A percentile compares a stretch with the other conserved stretches of the same genome.
Conservation (phyloP, 2,113 vertebrate genomes). For the Noturus placidus region DNA sequence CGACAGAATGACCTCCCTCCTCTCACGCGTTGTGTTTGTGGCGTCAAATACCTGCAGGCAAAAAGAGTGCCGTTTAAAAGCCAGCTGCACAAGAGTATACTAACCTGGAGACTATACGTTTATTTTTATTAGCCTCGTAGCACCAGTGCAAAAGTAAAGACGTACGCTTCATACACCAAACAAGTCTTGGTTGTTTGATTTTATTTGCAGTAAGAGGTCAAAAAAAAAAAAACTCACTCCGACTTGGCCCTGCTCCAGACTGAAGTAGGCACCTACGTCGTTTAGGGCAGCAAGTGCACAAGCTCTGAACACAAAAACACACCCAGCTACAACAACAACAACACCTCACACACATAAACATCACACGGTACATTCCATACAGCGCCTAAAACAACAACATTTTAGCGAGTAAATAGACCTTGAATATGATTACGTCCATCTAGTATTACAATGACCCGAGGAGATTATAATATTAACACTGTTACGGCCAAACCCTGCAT, state of each 20-base stretch:
- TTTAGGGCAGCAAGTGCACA: slow-evolving; percentile 81
- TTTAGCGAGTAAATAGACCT: background rate
- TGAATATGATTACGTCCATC: background rate
- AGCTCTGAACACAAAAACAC: slow-evolving; percentile 67
- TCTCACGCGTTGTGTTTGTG: slow-evolving; percentile 83
- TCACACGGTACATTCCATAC: background rate
- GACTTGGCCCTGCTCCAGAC: slow-evolving; percentile 76
- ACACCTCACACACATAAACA: background rate
- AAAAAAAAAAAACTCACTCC: slow-evolving; percentile 72
- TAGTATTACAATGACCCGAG: background rate
- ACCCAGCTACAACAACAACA: background rate
- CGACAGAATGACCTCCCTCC: slow-evolving; percentile 77
- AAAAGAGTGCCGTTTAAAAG: background rate
- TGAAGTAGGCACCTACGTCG: slow-evolving; percentile 81
- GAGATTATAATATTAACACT: background rate
- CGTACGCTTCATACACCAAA: background rate
- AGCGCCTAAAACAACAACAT: background rate
- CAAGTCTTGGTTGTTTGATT: background rate
- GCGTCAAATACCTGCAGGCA: slow-evolving; percentile 83
- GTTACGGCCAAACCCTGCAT: background rate
- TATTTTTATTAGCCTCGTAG: background rate
- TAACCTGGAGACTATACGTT: background rate
- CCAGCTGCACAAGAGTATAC: background rate
- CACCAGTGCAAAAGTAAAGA: background rate
- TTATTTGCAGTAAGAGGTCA: background rate